Evolutionary conservation across 1,140 invertebrate genomes (phyloP).

Genomic region (Drosophila prosaltans): DNA sequence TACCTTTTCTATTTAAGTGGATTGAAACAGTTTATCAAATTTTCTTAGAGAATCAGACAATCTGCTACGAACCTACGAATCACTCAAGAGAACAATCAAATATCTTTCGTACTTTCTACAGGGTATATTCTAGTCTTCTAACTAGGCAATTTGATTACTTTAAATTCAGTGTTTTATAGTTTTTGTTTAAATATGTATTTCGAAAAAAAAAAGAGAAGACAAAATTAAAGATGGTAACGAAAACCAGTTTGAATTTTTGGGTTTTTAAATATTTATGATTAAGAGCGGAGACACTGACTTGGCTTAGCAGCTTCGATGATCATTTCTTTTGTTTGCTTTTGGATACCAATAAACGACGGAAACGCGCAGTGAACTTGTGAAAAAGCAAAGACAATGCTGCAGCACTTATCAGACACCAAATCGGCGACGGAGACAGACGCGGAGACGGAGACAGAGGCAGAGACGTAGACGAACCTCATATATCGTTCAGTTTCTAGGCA

Average conservation of each 20-base stretch:
- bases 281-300: constrained; percentile 24
- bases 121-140: neutral
- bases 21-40: too few species aligned
- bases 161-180: constrained; percentile 14
- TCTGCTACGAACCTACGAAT: too few species aligned
- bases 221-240: constrained; percentile 10
- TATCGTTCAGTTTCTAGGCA: neutral
- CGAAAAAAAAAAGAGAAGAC: constrained; percentile 42
- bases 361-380: constrained; percentile 46
- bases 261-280: constrained; percentile 61
- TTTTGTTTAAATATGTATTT: constrained; percentile 32
- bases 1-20: too few species aligned
- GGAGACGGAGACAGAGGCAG: neutral
- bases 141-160: neutral
- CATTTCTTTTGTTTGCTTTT: constrained; percentile 37
- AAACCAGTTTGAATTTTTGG: constrained; percentile 66
- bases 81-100: too few species aligned
- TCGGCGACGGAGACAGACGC: neutral
- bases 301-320: constrained; percentile 9
- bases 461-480: neutral
- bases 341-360: constrained; percentile 41
- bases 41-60: too few species aligned
- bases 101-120: neutral
- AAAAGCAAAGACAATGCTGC: constrained; percentile 40
- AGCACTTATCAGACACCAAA: neutral